Base-by-base conservation (phyloP, 2,113 vertebrate genomes). In the Pomatostomus ruficeps region DNA sequence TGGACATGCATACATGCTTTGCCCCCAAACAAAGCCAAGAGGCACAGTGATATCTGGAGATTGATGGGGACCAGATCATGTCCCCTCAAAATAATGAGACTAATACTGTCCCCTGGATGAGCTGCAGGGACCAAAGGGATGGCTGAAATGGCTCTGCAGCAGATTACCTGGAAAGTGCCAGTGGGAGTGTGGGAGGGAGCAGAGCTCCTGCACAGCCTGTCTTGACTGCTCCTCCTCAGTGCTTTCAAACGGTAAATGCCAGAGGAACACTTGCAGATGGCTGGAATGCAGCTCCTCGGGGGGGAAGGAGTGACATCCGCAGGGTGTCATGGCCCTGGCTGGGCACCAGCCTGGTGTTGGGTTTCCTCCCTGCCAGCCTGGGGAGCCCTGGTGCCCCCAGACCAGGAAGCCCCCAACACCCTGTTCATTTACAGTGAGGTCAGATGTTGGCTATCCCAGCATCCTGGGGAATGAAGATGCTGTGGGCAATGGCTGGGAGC, bases 161-260 rank as follows among this genome's bases (percentile, higher is more conserved):
- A 67, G 68, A 61, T 43, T 40, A 82, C 83, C 91, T 75, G 73
- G 79, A 49, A 83, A 78, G 49, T 5, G 23, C 33, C 73, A 58
- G 77, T 1, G 2, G 78, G 70, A 91, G 26, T 1, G 29, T 82
- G 71, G 91, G 71, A 93, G 24, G 40, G 49, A 93, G 78, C 10
- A 1, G 79, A 85, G 85, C 82, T 95, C 42, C 62, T 76, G 62
- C n/a, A 65, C 79, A 55, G 78, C 82, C 48, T 73, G 51, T 36
- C 71, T 65, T 46, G 46, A 73, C 82, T 83, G 75, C 65, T 95
- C 59, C 80, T 92, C 88, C 73, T 77, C 49, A 61, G 74, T 43
- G 61, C 72, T 81, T 91, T 80, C 55, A 59, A 74, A 79, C 13
- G 59, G 59, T 24, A 72, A 92, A 80, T 59, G 79, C 76, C 72